These are phyloP conservation scores for Dolichomitus sp. DNA, from an alignment of 2,888 invertebrate species.

Conservation along the genomic window DNA sequence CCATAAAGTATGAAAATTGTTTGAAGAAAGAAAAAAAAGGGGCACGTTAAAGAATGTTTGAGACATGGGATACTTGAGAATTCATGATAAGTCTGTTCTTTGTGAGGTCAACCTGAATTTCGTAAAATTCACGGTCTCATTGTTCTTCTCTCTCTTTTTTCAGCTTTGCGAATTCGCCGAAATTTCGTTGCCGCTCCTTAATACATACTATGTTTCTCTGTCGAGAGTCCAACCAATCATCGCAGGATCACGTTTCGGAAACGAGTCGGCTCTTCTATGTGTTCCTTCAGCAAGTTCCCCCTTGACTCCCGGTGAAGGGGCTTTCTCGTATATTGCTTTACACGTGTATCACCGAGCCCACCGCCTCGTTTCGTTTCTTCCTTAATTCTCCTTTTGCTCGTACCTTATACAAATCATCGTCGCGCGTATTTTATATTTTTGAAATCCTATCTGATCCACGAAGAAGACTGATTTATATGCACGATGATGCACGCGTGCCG, in stretches of 20 bases:
- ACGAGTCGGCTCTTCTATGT: slow-evolving; percentile 67
- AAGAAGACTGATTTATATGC: slow-evolving; percentile 85
- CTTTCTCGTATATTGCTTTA: slow-evolving; percentile 58
- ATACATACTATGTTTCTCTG: slow-evolving; percentile 54
- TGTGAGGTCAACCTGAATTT: slow-evolving; percentile 52
- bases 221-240: slow-evolving; percentile 68
- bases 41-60: slow-evolving; percentile 26
- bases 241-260: slow-evolving; percentile 69
- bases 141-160: slow-evolving; percentile 24
- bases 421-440: slow-evolving; percentile 84
- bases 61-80: slow-evolving; percentile 56
- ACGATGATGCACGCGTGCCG: slow-evolving; percentile 86
- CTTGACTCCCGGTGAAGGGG: slow-evolving; percentile 45
- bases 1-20: neutral
- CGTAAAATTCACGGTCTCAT: slow-evolving; percentile 30
- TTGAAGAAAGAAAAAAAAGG: neutral
- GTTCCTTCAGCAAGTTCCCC: slow-evolving; percentile 57
- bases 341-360: slow-evolving; percentile 58
- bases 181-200: slow-evolving; percentile 60
- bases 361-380: slow-evolving; percentile 61
- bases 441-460: slow-evolving; percentile 85
- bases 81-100: slow-evolving; percentile 47
- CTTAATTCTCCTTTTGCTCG: slow-evolving; percentile 56
- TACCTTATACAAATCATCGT: slow-evolving; percentile 77
- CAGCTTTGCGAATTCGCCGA: slow-evolving; percentile 55